phyloP scores from a whole-genome alignment of 2,888 invertebrate genomes.

The Asteroscopus sphinx region DNA sequence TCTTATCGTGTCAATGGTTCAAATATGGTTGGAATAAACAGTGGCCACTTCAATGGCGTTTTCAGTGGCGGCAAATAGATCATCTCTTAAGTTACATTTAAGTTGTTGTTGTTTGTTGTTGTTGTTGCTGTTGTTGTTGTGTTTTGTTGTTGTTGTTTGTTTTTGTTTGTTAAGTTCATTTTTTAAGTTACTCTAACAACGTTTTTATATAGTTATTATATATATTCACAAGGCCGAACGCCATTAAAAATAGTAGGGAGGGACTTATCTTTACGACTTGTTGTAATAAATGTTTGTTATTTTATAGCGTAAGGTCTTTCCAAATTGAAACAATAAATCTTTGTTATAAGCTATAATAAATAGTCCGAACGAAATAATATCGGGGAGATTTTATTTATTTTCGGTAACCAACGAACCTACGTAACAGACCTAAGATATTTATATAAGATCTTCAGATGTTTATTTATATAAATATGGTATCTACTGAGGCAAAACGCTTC shows the following conservation, averaged over 20 bases:
- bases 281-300: slow-evolving; percentile 56
- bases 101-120: too few species aligned
- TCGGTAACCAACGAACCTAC: slow-evolving; percentile 20
- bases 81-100: too few species aligned
- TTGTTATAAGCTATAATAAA: slow-evolving; percentile 54
- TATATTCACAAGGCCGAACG: slow-evolving; percentile 21
- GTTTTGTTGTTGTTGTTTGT: too few species aligned
- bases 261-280: slow-evolving; percentile 52
- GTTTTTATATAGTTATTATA: slow-evolving; percentile 7
- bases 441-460: slow-evolving; percentile 26
- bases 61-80: too few species aligned
- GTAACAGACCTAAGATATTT: slow-evolving; percentile 24
- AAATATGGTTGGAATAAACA: too few species aligned
- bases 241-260: slow-evolving; percentile 36
- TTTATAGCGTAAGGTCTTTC: slow-evolving; percentile 49
- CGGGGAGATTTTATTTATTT: slow-evolving; percentile 45
- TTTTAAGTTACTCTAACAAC: slow-evolving; percentile 5
- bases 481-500: slow-evolving; percentile 7
- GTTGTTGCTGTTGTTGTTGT: too few species aligned
- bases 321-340: slow-evolving; percentile 55
- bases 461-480: slow-evolving; percentile 23
- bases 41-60: too few species aligned
- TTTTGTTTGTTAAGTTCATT: too few species aligned
- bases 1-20: too few species aligned
- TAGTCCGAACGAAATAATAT: slow-evolving; percentile 46